Base-by-base conservation (phyloP, 2,888 invertebrate species). In the Tupiocoris notatus region DNA sequence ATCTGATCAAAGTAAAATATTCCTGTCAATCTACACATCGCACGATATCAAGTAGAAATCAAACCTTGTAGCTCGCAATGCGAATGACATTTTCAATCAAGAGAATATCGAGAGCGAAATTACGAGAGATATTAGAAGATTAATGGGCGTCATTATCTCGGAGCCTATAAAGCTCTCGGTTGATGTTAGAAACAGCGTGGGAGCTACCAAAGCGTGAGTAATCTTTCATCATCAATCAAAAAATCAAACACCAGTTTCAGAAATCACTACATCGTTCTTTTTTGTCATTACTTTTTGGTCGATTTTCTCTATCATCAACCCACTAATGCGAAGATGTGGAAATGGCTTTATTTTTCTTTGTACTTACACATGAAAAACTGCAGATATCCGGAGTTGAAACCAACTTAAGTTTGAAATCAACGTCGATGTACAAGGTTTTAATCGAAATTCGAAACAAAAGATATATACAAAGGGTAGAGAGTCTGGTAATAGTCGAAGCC, bases 221-320 rank as follows among this genome's bases (percentile, higher is more conserved):
- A 73, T 73, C 73, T 62, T 73, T 73, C 73, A 63, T 63, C 73
- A 73, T 73, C 73, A 73, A 73, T 73, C 73, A 73, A 61, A 23
- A 63, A 73, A 73, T 70, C 70, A 70, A 70, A 70, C 59, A n/a
- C 70, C 70, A 17, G 39, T 70, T 70, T 70, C 59, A 58, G 12
- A 70, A 70, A 65, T 65, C 65, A 25, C 25, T 24, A 56, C 67
- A 67, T 12, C 21, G 12, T 57, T n/a, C 21, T 2, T 56, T 54
- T 67, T 67, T 56, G 39, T 39, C 39, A 39, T 39, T 3, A 39
- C 39, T 39, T 39, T 7, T 39, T 39, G 6, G 39, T 39, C n/a
- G n/a, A n/a, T n/a, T n/a, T n/a, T n/a, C n/a, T n/a, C n/a, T n/a
- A n/a, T n/a, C n/a, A n/a, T n/a, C n/a, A n/a, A n/a, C n/a, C n/a